Conservation (phyloP, 2,888 invertebrate genomes). For the Conomelus anceps region DNA sequence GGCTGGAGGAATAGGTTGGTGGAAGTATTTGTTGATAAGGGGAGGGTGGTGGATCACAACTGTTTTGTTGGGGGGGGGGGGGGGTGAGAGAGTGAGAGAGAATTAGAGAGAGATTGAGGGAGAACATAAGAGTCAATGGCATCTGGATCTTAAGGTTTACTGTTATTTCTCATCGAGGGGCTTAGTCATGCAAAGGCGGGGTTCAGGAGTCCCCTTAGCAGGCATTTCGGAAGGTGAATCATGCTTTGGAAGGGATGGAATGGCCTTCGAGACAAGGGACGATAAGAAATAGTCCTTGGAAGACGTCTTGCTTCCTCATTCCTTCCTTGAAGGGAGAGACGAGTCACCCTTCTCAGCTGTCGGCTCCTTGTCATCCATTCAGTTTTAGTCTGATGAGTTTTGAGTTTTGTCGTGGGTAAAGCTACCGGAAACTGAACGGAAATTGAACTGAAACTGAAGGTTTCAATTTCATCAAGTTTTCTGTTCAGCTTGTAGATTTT, state of each 20-base stretch:
- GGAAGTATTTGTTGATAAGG: background rate
- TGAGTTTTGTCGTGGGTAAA: background rate
- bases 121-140: no score
- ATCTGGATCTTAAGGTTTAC: background rate
- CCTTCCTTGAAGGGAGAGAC: background rate
- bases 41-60: no score
- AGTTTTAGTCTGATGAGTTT: background rate
- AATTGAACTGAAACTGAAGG: no score
- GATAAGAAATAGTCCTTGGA: background rate
- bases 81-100: no score
- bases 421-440: no score
- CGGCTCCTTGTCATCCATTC: background rate
- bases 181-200: background rate
- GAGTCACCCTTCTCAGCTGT: background rate
- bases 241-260: background rate
- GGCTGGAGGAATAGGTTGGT: no score
- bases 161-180: background rate
- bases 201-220: background rate
- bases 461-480: no score
- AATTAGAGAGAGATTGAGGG: no score
- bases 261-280: background rate
- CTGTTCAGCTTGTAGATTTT: no score
- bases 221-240: background rate
- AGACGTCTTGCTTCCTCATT: background rate
- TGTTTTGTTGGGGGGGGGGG: no score